Evolutionary conservation across 92 coral and sea anemone genomes (phyloP).

Genomic region (Porites rus): DNA sequence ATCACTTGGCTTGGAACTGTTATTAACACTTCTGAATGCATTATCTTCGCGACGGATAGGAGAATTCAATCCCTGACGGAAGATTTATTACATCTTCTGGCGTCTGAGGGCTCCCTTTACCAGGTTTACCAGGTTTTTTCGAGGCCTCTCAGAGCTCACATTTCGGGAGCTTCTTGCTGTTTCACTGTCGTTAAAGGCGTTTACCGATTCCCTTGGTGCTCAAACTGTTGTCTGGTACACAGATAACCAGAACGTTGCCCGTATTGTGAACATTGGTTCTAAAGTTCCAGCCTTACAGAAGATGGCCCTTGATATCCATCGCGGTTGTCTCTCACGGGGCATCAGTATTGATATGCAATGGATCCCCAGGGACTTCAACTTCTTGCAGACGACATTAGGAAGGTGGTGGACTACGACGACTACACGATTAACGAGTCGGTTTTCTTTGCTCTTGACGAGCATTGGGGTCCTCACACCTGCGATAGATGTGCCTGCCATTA

Average conservation of each 20-base stretch:
- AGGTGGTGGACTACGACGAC: conserved; percentile 29
- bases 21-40: conserved; percentile 16
- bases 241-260: conserved; percentile 33
- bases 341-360: neutral
- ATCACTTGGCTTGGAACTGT: conserved; percentile 43
- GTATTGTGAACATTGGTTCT: neutral
- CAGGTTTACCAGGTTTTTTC: too few relatives aligned
- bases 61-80: conserved; percentile 26
- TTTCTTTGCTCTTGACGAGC: conserved; percentile 19
- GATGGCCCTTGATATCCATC: too few relatives aligned
- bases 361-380: neutral
- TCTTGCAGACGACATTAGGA: conserved; percentile 43
- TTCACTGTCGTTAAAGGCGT: conserved; percentile 38
- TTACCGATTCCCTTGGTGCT: conserved; percentile 7
- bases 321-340: too few relatives aligned
- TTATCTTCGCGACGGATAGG: conserved; percentile 22
- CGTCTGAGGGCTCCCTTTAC: neutral
- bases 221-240: conserved; percentile 43
- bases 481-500: conserved; percentile 65
- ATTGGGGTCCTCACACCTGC: conserved; percentile 48
- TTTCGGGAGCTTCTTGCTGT: conserved; percentile 66
- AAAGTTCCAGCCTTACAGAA: neutral
- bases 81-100: conserved; percentile 2
- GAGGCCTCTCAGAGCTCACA: conserved; percentile 56
- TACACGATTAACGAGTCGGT: conserved; percentile 34